Base-by-base conservation (phyloP, 2,888 invertebrate genomes). In the Scaptomyza flava region DNA sequence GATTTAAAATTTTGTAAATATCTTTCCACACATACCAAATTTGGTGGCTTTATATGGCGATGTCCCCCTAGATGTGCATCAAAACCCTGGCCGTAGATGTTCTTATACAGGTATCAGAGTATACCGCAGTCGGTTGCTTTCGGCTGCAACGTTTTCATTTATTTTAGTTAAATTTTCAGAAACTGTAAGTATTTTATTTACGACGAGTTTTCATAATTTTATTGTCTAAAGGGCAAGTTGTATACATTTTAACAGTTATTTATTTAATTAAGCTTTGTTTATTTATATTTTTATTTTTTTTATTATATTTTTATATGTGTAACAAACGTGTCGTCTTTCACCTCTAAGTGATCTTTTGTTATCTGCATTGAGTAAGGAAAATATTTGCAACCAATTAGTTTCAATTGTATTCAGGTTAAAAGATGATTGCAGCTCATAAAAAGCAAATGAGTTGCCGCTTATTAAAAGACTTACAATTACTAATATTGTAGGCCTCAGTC, bases 341-440 rank as follows among this genome's bases (percentile, higher is more conserved):
- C 4, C n/a, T 48, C 8, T 33, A 52, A 50, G 38, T 51, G 52
- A 51, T 53, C 31, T 38, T 60, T 58, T 46, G 34, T 46, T 59
- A 63, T 67, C 72, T 54, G 9, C 11, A 11, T 11, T 14, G 2
- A 27, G 63, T 14, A 9, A 27, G 50, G 12, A 12, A 12, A 31
- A 43, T 31, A 47, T 56, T 36, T 36, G 27, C 51, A 50, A 23
- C 34, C 57, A 75, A 69, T 75, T 73, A 75, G 64, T 33, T 11
- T 27, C 70, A 58, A 75, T 75, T 72, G 71, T 66, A 50, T 70
- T 56, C 54, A 45, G 71, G 27, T 46, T 59, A 51, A 46, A 62
- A 58, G 42, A 46, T 66, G 67, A 72, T 72, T 72, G 68, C 59
- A 48, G 62, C 54, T 47, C 65, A 56, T 72, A 58, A 65, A 71